Percentiles rank a stretch among this genome's conserved stretches.
Conservation (phyloP, 2,888 invertebrate genomes). For the Eulithis testata region DNA sequence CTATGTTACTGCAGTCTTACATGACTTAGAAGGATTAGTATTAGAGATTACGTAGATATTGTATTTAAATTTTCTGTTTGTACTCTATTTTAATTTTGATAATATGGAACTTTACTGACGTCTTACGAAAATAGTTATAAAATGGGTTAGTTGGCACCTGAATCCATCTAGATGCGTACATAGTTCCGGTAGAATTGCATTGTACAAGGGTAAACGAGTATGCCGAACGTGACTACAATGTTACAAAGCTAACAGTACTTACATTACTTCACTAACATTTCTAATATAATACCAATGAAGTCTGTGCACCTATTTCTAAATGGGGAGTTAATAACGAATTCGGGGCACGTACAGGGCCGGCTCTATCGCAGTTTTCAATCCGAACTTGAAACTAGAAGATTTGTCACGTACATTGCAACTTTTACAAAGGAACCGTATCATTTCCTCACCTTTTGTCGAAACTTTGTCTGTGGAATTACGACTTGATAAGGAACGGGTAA, state of each 20-base stretch:
- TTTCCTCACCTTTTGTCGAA: constrained; percentile 73
- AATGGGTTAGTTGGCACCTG: constrained; percentile 44
- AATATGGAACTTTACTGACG: too few species aligned
- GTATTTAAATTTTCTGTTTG: background rate
- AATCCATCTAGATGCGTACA: constrained; percentile 21
- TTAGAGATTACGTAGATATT: too few species aligned
- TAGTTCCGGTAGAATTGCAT: constrained; percentile 40
- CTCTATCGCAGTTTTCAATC: constrained; percentile 84
- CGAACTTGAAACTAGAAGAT: constrained; percentile 79
- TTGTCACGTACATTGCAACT: constrained; percentile 82
- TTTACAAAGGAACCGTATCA: constrained; percentile 77
- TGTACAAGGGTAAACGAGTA: constrained; percentile 51
- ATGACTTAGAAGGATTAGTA: constrained; percentile 12
- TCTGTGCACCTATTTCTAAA: constrained; percentile 71
- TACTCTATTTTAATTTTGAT: too few species aligned
- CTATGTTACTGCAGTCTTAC: constrained; percentile 3
- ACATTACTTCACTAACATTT: constrained; percentile 56
- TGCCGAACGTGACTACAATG: constrained; percentile 60
- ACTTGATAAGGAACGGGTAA: constrained; percentile 44
- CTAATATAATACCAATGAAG: constrained; percentile 67
- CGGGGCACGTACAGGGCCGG: constrained; percentile 71
- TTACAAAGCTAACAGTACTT: constrained; percentile 45
- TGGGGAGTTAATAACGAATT: constrained; percentile 71
- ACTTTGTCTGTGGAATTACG: constrained; percentile 54
- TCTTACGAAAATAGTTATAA: background rate